Base-by-base conservation (phyloP, 2,797 vertebrate genomes). In the Anableps anableps region DNA sequence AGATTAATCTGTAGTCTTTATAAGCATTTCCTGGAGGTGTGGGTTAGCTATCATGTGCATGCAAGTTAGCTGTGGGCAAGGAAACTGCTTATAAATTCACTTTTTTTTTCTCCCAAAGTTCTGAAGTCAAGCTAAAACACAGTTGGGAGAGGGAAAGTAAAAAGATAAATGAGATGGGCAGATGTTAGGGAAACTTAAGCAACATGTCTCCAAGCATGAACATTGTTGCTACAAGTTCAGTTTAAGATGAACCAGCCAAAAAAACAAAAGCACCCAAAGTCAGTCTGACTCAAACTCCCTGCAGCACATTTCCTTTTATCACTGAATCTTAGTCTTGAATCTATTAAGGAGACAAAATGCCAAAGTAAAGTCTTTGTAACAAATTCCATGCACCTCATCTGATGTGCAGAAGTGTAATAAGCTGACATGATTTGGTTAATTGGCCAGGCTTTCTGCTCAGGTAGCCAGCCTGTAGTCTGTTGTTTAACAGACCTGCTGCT, bases 281-380 rank as follows among this genome's bases (percentile, higher is more conserved):
- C 68, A 47, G 23, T 71, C 23, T 70, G 66, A n/a, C 66, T 70
- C 68, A 71, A 71, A 29, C 26, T 71, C 68, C 41, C 13, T 26
- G n/a, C 14, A 71, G 41, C 41, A 71, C 34, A 47, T 71, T 71
- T 45, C 6, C 4, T 29, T 71, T 71, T 4, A 74, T 51, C 21
- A 53, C 1, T 74, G 6, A 66, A 36, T 21, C 26, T 51, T 23
- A 51, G 17, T 51, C 3, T 34, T 73, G 47, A 36, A 73, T 73
- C 10, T 9, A 74, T 26, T 55, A 74, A 41, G 21, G 34, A n/a
- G 23, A 53, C 34, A n/a, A 17, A 55, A 21, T 43, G 23, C 11
- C 14, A 43, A 43, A 26, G 43, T 26, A 70, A 23, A 26, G 8
- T 16, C 26, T 38, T 16, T 74, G 48, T 41, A 55, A 26, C 23